Conservation (phyloP, 2,888 invertebrate genomes). For the Dione vanillae region DNA sequence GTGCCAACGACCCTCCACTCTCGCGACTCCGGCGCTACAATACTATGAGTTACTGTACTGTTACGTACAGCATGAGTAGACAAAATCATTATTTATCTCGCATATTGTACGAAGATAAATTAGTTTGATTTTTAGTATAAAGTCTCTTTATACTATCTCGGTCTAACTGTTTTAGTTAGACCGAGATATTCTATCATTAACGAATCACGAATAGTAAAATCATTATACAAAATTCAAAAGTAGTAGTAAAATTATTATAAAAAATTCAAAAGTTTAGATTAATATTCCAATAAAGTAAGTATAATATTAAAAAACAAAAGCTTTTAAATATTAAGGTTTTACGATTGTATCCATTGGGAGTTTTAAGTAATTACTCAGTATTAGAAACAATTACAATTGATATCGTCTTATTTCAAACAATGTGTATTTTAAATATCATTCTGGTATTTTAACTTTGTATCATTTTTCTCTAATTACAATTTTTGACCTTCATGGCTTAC, state of each 20-base stretch:
- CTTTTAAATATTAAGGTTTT: not conserved
- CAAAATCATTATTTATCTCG: conserved; percentile 24
- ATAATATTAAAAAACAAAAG: not conserved
- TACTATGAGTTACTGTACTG: conserved; percentile 20
- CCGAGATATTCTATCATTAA: too few species aligned
- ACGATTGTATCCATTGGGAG: conserved; percentile 10
- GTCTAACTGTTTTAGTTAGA: too few species aligned
- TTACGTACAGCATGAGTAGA: conserved; percentile 16
- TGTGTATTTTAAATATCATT: not conserved
- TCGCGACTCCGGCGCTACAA: conserved; percentile 63
- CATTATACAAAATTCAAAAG: not conserved
- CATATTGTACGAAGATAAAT: conserved; percentile 1
- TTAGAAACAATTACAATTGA: not conserved
- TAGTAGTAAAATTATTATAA: not conserved
- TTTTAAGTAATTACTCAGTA: conserved; percentile 20
- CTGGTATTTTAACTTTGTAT: not conserved
- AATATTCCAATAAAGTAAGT: not conserved
- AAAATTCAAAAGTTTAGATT: not conserved
- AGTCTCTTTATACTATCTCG: too few species aligned
- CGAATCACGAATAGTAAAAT: too few species aligned
- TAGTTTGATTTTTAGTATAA: not conserved
- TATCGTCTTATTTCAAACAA: not conserved
- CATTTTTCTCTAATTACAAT: not conserved
- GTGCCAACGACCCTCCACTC: conserved; percentile 66
- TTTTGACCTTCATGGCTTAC: not conserved